These are phyloP conservation scores for Zelostemma sp. DNA, from an alignment of 1,140 invertebrate species.

Conservation along the genomic window DNA sequence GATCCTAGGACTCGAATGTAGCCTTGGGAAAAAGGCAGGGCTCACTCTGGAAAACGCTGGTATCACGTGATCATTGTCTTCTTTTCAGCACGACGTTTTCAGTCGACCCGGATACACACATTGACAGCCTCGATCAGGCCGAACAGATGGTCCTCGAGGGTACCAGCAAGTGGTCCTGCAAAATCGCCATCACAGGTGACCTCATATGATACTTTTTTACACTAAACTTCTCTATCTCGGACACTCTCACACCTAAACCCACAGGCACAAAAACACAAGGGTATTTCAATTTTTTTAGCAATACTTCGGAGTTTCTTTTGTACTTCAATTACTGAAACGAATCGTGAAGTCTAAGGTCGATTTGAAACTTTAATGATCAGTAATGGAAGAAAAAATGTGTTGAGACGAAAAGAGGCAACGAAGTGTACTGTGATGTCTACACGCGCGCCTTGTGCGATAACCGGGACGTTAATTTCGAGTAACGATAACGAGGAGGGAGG, in stretches of 20 bases:
- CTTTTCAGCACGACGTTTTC: slow-evolving; percentile 90
- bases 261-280: no score
- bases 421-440: no score
- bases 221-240: slow-evolving; percentile 38
- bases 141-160: slow-evolving; percentile 98
- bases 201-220: slow-evolving; percentile 42
- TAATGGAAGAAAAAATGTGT: no score
- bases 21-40: slow-evolving; percentile 20
- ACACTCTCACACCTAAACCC: background rate
- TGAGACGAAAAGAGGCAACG: no score
- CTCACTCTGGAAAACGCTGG: slow-evolving; percentile 29
- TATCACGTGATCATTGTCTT: slow-evolving; percentile 60
- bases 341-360: no score
- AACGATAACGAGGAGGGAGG: background rate
- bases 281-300: no score
- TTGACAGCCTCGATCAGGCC: slow-evolving; percentile 97
- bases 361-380: no score
- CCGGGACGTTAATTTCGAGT: background rate
- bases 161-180: slow-evolving; percentile 99
- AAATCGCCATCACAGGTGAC: slow-evolving; percentile 98
- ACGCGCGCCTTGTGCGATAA: background rate
- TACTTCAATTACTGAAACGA: no score
- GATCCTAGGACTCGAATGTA: background rate
- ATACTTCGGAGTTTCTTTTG: no score
- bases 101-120: slow-evolving; percentile 98